Base-by-base conservation (phyloP, 2,888 invertebrate genomes). In the Coenonympha arcania region DNA sequence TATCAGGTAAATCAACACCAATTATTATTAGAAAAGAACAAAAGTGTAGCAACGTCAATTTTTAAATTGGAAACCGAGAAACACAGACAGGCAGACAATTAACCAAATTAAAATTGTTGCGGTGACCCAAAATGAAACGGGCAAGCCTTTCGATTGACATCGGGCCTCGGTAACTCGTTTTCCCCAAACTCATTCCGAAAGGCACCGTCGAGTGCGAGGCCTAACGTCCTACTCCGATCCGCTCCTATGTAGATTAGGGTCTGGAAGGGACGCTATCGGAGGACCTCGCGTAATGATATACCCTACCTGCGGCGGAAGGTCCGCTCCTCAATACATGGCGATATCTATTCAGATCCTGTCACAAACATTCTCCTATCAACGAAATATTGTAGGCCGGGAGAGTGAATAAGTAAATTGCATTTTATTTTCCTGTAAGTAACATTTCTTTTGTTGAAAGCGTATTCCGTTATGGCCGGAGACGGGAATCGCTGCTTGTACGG, bases 211-310 rank as follows among this genome's bases (percentile, higher is more conserved):
- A n/a, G n/a, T n/a, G n/a, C n/a, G n/a, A n/a, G n/a, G n/a, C n/a
- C n/a, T n/a, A 36, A 16, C 30, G 30, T 19, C n/a, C n/a, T n/a
- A n/a, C n/a, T n/a, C 28, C 6, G 40, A 24, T 31, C 44, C 44
- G 36, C 37, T 54, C 50, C 42, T 54, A 48, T 51, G 54, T 51
- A 54, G 54, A 54, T 54, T 48, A 51, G 45, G 54, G 51, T 51
- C 45, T 28, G 48, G 13, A 13, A 46, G 31, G 54, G 54, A 37
- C 50, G 44, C 22, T 37, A 37, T 43, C 49, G 11, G 19, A 39
- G 40, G 34, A 24, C 33, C 26, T 15, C 48, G 40, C 33, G 48
- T 54, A 50, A 51, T 51, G 48, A 52, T 22, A 36, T 45, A 41
- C 41, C 40, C 9, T 50, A 54, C 54, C 54, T 54, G 51, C 45